Conservation (phyloP, 2,888 invertebrate species). For the Drosophila nigricruria region DNA sequence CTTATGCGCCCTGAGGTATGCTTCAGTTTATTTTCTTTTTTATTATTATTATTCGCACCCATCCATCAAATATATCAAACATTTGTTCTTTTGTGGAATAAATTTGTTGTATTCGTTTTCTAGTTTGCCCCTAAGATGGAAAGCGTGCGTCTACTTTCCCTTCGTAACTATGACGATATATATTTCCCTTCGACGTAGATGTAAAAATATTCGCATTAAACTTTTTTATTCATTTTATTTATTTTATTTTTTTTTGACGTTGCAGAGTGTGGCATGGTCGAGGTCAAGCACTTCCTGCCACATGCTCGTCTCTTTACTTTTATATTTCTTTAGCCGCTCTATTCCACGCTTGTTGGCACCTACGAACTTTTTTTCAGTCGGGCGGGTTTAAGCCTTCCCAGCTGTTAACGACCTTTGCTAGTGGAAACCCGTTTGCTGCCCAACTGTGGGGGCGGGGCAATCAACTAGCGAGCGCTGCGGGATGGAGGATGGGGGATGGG, state of each 20-base stretch:
- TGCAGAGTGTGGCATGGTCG: slow-evolving; percentile 72
- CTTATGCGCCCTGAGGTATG: neutral
- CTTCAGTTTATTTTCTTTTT: neutral
- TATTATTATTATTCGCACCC: neutral
- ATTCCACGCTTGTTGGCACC: slow-evolving; percentile 64
- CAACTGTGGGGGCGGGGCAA: slow-evolving; percentile 35
- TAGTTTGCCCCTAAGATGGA: slow-evolving; percentile 1
- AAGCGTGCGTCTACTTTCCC: neutral
- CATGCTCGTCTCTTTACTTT: slow-evolving; percentile 36
- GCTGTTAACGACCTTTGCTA: slow-evolving; percentile 78
- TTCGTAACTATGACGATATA: neutral
- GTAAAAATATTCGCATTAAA: slow-evolving; percentile 49
- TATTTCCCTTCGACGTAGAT: neutral
- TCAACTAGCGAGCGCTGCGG: slow-evolving; percentile 21
- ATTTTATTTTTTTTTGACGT: slow-evolving; percentile 11
- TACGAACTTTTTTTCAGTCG: slow-evolving; percentile 42
- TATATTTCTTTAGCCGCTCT: slow-evolving; percentile 29
- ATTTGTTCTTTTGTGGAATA: neutral
- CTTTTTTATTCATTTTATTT: slow-evolving; percentile 42
- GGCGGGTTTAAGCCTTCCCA: slow-evolving; percentile 68
- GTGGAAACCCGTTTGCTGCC: slow-evolving; percentile 63
- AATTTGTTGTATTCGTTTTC: neutral
- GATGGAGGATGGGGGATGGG: slow-evolving; percentile 16
- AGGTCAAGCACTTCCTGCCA: slow-evolving; percentile 58
- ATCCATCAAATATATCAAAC: neutral